A percentile compares a stretch with the other conserved stretches of the same genome.
These are phyloP conservation scores for Neria commutata DNA, from an alignment of 2,888 invertebrate genomes.

Conservation along the genomic window DNA sequence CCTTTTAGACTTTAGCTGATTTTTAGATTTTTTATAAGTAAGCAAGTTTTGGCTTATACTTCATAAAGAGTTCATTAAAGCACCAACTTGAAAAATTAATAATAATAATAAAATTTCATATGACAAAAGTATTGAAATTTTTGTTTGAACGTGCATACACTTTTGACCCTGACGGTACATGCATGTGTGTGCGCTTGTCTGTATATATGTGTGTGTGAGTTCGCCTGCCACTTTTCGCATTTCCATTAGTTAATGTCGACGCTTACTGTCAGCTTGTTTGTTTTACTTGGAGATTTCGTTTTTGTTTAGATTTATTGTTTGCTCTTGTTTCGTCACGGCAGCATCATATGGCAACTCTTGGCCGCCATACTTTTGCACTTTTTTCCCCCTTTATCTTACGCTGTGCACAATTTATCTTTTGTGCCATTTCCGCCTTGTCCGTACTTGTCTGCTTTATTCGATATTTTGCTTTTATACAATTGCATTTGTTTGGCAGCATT, in stretches of 20 bases:
- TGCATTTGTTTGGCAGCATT: no score
- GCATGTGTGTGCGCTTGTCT: neutral
- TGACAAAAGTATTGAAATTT: no score
- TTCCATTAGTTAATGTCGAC: conserved; percentile 36
- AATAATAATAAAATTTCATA: no score
- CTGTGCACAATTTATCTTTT: neutral
- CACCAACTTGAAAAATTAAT: no score
- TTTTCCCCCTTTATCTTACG: neutral
- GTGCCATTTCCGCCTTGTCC: no score
- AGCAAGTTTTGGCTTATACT: no score
- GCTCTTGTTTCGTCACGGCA: conserved; percentile 20
- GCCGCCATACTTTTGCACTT: conserved; percentile 3
- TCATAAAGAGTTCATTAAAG: no score
- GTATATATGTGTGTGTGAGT: neutral
- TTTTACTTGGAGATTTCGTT: conserved; percentile 32
- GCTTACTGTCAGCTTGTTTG: conserved; percentile 34
- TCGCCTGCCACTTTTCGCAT: conserved; percentile 12
- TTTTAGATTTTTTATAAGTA: no score
- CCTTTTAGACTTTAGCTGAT: neutral
- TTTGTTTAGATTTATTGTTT: no score
- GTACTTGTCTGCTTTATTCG: no score
- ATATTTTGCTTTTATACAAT: no score
- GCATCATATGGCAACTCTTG: conserved; percentile 15
- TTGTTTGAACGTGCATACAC: no score
- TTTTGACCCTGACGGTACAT: neutral